phyloP scores from a whole-genome alignment of 2,113 vertebrate genomes.

The Callorhinus ursinus region DNA sequence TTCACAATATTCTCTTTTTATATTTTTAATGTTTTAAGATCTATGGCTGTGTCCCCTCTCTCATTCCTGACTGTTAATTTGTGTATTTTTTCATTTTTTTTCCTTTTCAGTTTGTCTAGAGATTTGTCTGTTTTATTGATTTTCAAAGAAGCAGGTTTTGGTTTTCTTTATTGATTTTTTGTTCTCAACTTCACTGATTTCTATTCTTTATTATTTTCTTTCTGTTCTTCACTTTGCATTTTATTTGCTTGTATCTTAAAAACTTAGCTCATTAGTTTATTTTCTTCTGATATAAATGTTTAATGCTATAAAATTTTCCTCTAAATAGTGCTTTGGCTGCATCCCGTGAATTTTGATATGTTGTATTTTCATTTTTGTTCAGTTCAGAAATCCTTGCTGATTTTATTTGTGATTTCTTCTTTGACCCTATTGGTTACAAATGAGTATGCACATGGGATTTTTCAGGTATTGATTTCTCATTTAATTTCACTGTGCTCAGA shows the following conservation, averaged over 20 bases:
- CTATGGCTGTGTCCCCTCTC: background rate
- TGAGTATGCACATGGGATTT: background rate
- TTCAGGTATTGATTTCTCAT: constrained; percentile 22
- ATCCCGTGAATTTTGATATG: constrained; percentile 7
- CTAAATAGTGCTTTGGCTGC: background rate
- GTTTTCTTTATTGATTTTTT: background rate
- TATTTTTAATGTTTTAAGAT: constrained; percentile 13
- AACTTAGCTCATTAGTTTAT: constrained; percentile 10
- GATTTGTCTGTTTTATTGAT: constrained; percentile 30
- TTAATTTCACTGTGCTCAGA: constrained; percentile 1
- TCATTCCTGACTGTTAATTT: background rate
- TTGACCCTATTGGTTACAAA: background rate
- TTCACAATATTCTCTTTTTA: background rate
- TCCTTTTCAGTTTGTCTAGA: background rate
- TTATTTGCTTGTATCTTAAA: constrained; percentile 53
- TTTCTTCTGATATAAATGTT: background rate
- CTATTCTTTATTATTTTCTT: constrained; percentile 4
- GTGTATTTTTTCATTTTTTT: background rate
- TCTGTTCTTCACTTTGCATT: constrained; percentile 5
- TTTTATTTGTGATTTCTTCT: constrained; percentile 35
- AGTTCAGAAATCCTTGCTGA: background rate
- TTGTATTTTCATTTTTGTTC: background rate
- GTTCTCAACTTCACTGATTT: constrained; percentile 9
- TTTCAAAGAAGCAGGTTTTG: background rate
- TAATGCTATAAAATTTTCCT: constrained; percentile 17